A percentile compares a stretch with the other conserved stretches of the same genome.
phyloP scores from a whole-genome alignment of 2,113 vertebrate species.

The Vimba vimba region DNA sequence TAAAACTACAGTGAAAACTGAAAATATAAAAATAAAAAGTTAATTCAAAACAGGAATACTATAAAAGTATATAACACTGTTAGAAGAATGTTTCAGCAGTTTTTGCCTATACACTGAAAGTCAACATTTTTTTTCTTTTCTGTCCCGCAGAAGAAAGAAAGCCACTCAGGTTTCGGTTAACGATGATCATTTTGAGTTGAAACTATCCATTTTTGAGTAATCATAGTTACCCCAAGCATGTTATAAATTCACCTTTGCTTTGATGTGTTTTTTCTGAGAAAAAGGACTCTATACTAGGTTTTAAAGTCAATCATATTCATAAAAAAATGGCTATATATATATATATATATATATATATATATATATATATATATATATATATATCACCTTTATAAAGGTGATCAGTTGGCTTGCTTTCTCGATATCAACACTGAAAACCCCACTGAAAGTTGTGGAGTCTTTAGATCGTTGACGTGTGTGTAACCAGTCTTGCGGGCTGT shows the following conservation, averaged over 20 bases:
- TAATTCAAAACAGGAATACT: background rate
- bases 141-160: background rate
- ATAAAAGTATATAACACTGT: background rate
- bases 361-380: too few species aligned
- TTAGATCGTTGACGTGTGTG: background rate
- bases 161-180: background rate
- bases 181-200: background rate
- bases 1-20: background rate
- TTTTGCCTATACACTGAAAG: background rate
- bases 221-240: background rate
- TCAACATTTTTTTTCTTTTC: background rate
- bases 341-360: too few species aligned
- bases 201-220: background rate
- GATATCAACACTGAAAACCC: background rate
- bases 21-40: background rate
- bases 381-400: too few species aligned
- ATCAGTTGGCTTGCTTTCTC: too few species aligned
- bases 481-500: background rate
- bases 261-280: background rate
- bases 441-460: background rate
- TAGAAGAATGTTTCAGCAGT: background rate
- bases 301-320: too few species aligned
- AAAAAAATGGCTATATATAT: too few species aligned
- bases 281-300: background rate
- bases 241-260: background rate